phyloP scores from a whole-genome alignment of 2,888 invertebrate genomes.

The Ashinkailepas kermadecensis region DNA sequence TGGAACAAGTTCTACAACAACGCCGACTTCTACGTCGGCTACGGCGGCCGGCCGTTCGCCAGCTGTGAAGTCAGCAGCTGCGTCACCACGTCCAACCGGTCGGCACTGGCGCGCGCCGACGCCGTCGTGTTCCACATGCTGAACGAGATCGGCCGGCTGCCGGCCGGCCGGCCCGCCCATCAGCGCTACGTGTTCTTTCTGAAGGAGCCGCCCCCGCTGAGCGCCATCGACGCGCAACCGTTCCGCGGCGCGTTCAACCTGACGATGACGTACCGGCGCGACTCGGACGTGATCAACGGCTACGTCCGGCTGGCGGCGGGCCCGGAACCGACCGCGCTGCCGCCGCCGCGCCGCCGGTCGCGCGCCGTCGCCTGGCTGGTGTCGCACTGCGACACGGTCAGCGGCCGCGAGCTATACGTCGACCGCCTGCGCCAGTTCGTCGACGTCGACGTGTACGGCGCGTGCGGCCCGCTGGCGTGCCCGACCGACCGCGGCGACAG shows the following conservation, averaged over 20 bases:
- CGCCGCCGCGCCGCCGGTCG: no score
- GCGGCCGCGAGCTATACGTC: background rate
- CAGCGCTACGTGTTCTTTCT: conserved; percentile 34
- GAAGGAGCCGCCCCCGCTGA: conserved; percentile 33
- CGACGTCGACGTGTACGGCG: background rate
- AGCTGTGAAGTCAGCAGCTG: background rate
- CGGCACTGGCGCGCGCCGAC: conserved; percentile 30
- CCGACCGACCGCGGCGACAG: background rate
- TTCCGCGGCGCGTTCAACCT: conserved; percentile 27
- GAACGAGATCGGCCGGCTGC: conserved; percentile 29
- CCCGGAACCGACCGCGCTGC: no score
- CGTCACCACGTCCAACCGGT: conserved; percentile 26
- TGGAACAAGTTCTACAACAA: background rate
- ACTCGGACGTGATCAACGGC: conserved; percentile 24
- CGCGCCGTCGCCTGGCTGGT: background rate
- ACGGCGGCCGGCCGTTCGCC: background rate
- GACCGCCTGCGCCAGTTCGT: background rate
- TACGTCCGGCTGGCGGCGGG: no score
- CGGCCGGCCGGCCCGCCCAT: conserved; percentile 25
- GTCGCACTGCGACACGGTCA: background rate
- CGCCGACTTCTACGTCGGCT: background rate
- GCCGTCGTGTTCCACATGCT: conserved; percentile 33
- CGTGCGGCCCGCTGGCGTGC: background rate
- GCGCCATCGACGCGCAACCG: background rate
- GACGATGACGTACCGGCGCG: conserved; percentile 28